Percentiles rank a stretch among this genome's conserved stretches.
These are phyloP conservation scores for Paramormyrops kingsleyae DNA, from an alignment of 2,113 vertebrate species.

Conservation along the genomic window DNA sequence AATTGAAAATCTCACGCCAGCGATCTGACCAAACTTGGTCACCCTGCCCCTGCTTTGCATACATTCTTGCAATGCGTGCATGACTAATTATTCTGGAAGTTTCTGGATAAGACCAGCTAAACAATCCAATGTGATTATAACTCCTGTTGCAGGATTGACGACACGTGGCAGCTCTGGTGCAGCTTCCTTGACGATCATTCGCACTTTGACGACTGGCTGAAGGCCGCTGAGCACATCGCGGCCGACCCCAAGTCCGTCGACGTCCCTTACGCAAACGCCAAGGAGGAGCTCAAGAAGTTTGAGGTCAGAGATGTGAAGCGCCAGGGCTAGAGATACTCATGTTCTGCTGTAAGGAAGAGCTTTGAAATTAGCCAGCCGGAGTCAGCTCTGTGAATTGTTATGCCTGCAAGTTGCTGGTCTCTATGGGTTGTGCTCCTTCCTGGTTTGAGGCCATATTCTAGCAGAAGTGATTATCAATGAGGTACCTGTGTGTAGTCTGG, in stretches of 20 bases:
- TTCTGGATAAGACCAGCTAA: background rate
- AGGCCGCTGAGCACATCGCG: slow-evolving; percentile 66
- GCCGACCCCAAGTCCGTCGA: slow-evolving; percentile 80
- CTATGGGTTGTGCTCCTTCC: too few relatives aligned
- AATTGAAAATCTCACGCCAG: background rate
- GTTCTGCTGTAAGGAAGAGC: background rate
- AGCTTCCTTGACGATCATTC: slow-evolving; percentile 87
- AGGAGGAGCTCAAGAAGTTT: slow-evolving; percentile 89
- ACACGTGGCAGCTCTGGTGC: slow-evolving; percentile 87
- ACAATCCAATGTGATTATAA: background rate
- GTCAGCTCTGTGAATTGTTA: background rate
- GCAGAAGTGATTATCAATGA: background rate
- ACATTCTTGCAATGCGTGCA: background rate
- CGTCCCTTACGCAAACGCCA: slow-evolving; percentile 75
- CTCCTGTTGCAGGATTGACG: slow-evolving; percentile 73
- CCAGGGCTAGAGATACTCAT: background rate
- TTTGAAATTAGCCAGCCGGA: background rate
- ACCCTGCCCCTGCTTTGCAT: background rate
- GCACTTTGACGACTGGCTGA: slow-evolving; percentile 87
- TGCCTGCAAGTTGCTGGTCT: too few relatives aligned
- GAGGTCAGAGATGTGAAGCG: slow-evolving; percentile 65
- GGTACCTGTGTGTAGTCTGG: background rate
- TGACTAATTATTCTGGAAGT: background rate
- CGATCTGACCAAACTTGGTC: background rate
- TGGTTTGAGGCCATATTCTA: background rate